Evolutionary conservation across 2,797 vertebrate species (phyloP), one percentile per base, ranked within the genome.

Genomic region (Neostethus bicornis): DNA sequence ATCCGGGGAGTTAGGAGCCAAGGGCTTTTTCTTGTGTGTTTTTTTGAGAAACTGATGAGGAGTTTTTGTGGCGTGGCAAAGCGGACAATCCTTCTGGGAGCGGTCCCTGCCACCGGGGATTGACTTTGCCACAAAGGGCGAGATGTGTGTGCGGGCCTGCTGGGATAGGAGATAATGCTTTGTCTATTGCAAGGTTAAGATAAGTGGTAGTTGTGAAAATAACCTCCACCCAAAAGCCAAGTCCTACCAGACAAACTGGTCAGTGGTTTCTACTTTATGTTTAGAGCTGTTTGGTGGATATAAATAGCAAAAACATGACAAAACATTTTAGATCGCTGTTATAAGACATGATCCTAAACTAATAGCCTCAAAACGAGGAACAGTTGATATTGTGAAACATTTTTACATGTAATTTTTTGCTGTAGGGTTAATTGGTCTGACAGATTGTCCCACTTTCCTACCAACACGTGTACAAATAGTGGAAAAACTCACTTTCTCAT

Each of bases 391-490:
- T 2, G 6, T n/a, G 4, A 26, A 13, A 38, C 7, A 26, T 51
- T 51, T 51, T 25, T 51, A 17, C 12, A 1, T 21, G 3, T 12
- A 28, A 5, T 12, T 23, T 12, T 16, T 31, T 24, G 54, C 26
- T 39, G 31, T 39, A 58, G 54, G 46, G 76, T 84, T 86, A 78
- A 79, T 74, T 75, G 58, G 53, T 56, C 60, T 58, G 45, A 64
- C 61, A 77, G 44, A 54, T 66, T 70, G 79, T 23, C 78, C 82
- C 63, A 84, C 52, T 87, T 85, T 79, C 55, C 32, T 46, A 28
- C 53, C 73, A 10, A 14, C 44, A 57, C 57, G 20, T 57, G 48
- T 51, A 94, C 90, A 82, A 94, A 85, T 37, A 90, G 91, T 5
- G 92, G 94, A 56, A 55, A 57, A 39, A 5, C 20, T 16, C 49